A percentile compares a stretch with the other conserved stretches of the same genome.
phyloP scores from a whole-genome alignment of 2,888 invertebrate species.

The Amiota minor region DNA sequence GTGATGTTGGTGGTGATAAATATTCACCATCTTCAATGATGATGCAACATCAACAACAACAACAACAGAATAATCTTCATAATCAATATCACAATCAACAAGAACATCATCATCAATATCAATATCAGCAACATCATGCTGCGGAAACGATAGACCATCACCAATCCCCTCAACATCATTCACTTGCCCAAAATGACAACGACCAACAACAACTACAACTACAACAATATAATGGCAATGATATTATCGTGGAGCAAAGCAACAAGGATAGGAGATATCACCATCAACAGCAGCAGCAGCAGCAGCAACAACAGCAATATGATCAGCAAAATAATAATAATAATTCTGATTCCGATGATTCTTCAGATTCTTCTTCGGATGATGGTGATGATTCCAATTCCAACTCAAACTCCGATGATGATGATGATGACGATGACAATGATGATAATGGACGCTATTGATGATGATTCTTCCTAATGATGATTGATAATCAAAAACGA shows the following conservation, averaged over 20 bases:
- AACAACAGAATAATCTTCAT: slow-evolving; percentile 31
- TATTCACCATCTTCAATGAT: slow-evolving; percentile 43
- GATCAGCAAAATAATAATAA: slow-evolving; percentile 41
- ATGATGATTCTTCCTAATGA: too few species aligned
- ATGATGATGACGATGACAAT: slow-evolving; percentile 48
- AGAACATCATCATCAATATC: slow-evolving; percentile 37
- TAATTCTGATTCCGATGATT: slow-evolving; percentile 49
- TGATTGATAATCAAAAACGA: slow-evolving; percentile 26
- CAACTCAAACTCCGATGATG: slow-evolving; percentile 60
- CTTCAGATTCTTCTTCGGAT: slow-evolving; percentile 54
- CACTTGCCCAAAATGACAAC: slow-evolving; percentile 30
- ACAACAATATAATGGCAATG: slow-evolving; percentile 33
- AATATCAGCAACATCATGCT: slow-evolving; percentile 46
- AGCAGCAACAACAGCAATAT: slow-evolving; percentile 53
- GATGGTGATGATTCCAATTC: slow-evolving; percentile 60
- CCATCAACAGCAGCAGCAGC: slow-evolving; percentile 53
- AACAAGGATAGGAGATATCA: slow-evolving; percentile 22
- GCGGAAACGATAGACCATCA: slow-evolving; percentile 52
- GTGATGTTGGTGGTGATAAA: slow-evolving; percentile 44
- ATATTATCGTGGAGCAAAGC: slow-evolving; percentile 5
- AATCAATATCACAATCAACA: slow-evolving; percentile 35
- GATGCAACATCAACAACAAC: slow-evolving; percentile 35
- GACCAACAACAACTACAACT: slow-evolving; percentile 36
- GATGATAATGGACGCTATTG: slow-evolving; percentile 22
- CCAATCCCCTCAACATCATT: slow-evolving; percentile 31